Evolutionary conservation across 2,888 invertebrate species (phyloP), one percentile per base, ranked within the genome.

Genomic region (Drosophila peninsularis): DNA sequence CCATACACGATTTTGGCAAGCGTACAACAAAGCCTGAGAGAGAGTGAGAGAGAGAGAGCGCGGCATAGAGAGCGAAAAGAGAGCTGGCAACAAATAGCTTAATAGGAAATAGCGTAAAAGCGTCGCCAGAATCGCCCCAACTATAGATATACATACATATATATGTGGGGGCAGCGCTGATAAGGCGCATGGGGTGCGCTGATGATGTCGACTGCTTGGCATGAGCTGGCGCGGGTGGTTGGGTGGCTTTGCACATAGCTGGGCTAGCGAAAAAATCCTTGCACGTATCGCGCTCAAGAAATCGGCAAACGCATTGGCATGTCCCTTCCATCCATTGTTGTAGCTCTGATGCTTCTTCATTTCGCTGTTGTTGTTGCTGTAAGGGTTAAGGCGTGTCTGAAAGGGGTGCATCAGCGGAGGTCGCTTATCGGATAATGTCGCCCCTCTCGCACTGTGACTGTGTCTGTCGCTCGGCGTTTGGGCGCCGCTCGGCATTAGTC

Each of bases 231-330:
- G 24, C 10, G 2, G 13, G 36, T 6, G 32, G 7, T n/a, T n/a
- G 42, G 24, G 3, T 10, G 61, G 27, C 19, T 10, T 10, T 11
- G 45, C 49, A 41, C 71, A 76, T 66, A 61, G 71, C 76, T 70
- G 56, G 61, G 56, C 60, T 52, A 56, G 19, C 27, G 50, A 55
- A 57, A 67, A 80, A 85, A 85, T 88, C 88, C 75, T 79, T 78
- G 78, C 90, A 89, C 90, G 87, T 89, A 85, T 85, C 88, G 74
- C 80, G 77, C 82, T 82, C 66, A 77, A 89, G 80, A 87, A 87
- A 87, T 87, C 90, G 80, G 73, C 75, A 79, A 82, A 85, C 89
- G 90, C 87, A 85, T 88, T 85, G 87, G 80, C 80, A 89, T 89
- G 78, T 76, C 68, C 73, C 69, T 53, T 45, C 50, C 67, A 70